Evolutionary conservation across 2,113 vertebrate species (phyloP).

Genomic region (Stegostoma tigrinum): DNA sequence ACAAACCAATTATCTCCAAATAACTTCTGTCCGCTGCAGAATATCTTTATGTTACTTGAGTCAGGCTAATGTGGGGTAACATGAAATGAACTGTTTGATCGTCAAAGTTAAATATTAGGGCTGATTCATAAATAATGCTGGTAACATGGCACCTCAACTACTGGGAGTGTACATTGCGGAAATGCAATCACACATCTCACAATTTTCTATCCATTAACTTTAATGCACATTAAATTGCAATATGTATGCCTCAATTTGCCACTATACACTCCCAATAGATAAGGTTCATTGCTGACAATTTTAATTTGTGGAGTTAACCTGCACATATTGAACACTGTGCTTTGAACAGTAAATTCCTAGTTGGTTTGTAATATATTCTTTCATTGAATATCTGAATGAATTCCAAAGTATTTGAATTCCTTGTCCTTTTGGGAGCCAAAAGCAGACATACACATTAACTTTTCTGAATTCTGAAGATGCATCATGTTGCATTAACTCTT

Average conservation of each 20-base stretch:
- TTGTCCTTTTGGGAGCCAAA: neutral
- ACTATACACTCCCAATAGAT: neutral
- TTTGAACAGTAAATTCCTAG: neutral
- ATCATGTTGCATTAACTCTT: no score
- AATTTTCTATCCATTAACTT: neutral
- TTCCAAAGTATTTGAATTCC: neutral
- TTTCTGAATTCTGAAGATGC: no score
- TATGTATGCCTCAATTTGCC: neutral
- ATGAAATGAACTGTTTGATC: neutral
- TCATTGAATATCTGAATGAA: neutral
- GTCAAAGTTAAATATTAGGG: neutral
- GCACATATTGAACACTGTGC: neutral
- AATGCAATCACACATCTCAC: neutral
- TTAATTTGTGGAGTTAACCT: neutral
- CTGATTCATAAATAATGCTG: neutral
- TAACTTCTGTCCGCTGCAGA: neutral
- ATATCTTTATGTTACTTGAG: neutral
- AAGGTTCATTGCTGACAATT: neutral
- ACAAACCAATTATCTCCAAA: neutral
- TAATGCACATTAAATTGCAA: neutral
- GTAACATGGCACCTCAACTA: neutral
- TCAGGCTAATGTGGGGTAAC: neutral
- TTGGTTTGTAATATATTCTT: neutral
- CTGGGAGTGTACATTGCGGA: neutral
- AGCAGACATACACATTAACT: no score